phyloP scores from a whole-genome alignment of 2,888 invertebrate genomes.

The Girardia tigrina region DNA sequence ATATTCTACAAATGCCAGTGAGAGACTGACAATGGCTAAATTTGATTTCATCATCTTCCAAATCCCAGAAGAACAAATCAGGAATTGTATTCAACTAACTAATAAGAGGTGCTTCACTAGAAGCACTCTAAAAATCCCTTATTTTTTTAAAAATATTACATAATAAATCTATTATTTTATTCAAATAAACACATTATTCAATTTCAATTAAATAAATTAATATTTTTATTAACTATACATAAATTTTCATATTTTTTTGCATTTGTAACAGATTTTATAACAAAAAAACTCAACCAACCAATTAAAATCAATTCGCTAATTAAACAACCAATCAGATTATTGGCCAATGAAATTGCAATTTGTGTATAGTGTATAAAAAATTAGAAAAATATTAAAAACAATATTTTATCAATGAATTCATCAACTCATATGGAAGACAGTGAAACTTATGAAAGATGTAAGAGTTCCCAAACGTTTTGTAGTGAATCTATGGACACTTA shows the following conservation, averaged over 20 bases:
- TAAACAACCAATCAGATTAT: neutral
- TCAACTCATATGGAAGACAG: neutral
- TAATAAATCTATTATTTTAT: too few species aligned
- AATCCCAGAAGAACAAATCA: conserved; percentile 20
- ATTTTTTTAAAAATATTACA: too few species aligned
- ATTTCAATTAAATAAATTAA: too few species aligned
- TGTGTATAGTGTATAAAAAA: neutral
- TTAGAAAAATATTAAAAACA: neutral
- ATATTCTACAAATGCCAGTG: neutral
- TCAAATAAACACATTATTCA: too few species aligned
- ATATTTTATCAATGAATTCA: neutral
- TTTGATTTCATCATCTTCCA: conserved; percentile 9
- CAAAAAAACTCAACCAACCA: too few species aligned
- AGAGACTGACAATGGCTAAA: neutral
- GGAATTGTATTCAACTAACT: neutral
- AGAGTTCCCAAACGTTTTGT: conserved; percentile 11
- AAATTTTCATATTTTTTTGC: too few species aligned
- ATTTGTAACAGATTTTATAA: too few species aligned
- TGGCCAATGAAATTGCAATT: neutral
- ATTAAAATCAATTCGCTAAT: conserved; percentile 23
- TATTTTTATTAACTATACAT: too few species aligned
- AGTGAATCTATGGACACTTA: neutral
- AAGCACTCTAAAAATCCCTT: too few species aligned
- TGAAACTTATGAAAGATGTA: neutral
- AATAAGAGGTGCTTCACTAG: neutral